Evolutionary conservation across 2,888 invertebrate genomes (phyloP), one percentile per base, ranked within the genome.

Genomic region (Lycia hirtaria): DNA sequence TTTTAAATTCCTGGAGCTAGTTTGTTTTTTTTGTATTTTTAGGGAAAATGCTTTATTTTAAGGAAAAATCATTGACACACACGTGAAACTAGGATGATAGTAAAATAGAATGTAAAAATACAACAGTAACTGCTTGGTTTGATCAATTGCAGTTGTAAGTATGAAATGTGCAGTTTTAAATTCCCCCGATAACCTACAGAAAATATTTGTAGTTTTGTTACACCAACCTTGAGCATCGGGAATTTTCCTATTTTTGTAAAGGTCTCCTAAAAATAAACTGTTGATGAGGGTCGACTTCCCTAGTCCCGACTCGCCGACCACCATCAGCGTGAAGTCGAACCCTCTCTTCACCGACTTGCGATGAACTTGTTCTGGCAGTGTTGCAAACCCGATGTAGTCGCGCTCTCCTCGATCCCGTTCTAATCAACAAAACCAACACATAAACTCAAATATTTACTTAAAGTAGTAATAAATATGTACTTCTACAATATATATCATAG

Each of bases 311-410:
- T 98, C 98, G 24, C 98, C 98, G 26, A 98, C 97, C 14, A 98
- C 98, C 98, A 98, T 98, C 65, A 98, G 92, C 0, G 98, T 98
- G 88, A 98, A 98, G 86, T 98, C 98, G 87, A 98, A 98, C 52
- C 98, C 98, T 73, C 97, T 94, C 89, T 98, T 98, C 49, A 98
- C 98, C 0, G 98, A 98, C 91, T 98, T 98, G 69, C 98, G 94
- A 89, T 98, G 98, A 52, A 98, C 97, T 90, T 98, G 98, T 84
- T 98, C 98, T 17, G 98, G 98, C 60, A 98, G 93, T 54, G 98
- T 98, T 65, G 98, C 98, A 84, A 98, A 98, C 57, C 98, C 98
- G 75, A 98, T 97, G 88, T 97, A 97, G 81, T 96, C 96, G 55
- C 96, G 93, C 75, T 95, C 95, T 32, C 90, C 95, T 59, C 92